phyloP scores from a whole-genome alignment of 2,113 vertebrate genomes.

The Glaucomys volans region DNA sequence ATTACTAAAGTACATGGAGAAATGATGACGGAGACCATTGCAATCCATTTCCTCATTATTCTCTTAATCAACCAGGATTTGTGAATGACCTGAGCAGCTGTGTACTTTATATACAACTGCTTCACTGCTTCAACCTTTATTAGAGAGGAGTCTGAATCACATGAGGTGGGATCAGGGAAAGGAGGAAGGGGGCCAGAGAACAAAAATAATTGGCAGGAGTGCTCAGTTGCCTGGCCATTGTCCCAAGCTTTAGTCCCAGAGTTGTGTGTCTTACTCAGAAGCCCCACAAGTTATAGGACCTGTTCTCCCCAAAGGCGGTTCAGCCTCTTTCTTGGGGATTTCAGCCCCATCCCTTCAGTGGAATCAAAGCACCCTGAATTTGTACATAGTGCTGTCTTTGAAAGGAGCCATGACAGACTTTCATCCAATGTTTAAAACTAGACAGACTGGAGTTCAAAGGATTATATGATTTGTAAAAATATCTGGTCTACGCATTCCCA shows the following conservation, averaged over 20 bases:
- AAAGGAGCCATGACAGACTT: neutral
- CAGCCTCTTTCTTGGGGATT: neutral
- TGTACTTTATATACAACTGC: neutral
- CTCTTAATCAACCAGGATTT: neutral
- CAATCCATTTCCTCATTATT: neutral
- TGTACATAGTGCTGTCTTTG: neutral
- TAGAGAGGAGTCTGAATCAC: neutral
- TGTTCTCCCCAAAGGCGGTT: neutral
- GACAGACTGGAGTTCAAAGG: neutral
- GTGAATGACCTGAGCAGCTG: neutral
- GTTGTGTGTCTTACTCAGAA: neutral
- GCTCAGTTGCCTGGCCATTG: neutral
- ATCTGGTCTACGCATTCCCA: neutral
- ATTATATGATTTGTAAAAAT: neutral
- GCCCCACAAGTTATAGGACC: neutral
- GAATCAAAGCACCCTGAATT: neutral
- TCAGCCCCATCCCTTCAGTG: neutral
- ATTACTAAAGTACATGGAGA: neutral
- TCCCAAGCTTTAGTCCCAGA: neutral
- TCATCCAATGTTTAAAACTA: neutral
- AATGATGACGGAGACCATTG: neutral
- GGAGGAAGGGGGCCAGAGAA: neutral
- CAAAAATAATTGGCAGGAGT: neutral
- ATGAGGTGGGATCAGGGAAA: neutral
- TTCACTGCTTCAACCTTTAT: neutral